Base-by-base conservation (phyloP, 2,113 vertebrate species). In the Erinaceus europaeus region DNA sequence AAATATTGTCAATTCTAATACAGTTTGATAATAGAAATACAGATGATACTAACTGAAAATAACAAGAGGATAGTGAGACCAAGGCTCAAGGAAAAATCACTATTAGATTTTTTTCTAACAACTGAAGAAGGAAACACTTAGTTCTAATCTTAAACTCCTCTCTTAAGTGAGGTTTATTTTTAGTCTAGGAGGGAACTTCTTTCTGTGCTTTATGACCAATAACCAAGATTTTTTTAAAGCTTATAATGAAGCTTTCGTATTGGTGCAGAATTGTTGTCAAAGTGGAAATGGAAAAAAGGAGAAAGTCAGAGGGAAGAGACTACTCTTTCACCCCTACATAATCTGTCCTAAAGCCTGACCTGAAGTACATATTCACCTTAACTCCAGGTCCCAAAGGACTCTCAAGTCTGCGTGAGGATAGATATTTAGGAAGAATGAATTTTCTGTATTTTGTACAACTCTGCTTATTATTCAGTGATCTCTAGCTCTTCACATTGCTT, bases 141-240 rank as follows among this genome's bases (percentile, higher is more conserved):
- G 23, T 62, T 23, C 50, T 44, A 38, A 32, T 84, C 71, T 44
- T 61, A 23, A 76, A 42, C 64, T 72, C 50, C 34, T 52, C 78
- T 34, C 42, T 89, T 44, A 55, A 76, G 38, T 76, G 42, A 71
- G 46, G 40, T 55, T 84, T 71, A 53, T 85, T 89, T 79, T 40
- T 10, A 73, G 36, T 50, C 18, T 40, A 46, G 42, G 42, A 77
- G 62, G 42, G 61, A 68, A 81, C 46, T 21, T 2, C 14, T 75
- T 53, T 75, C 34, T 79, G 14, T 80, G 38, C 53, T 25, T 74
- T 52, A 5, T 71, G 73, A 73, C 44, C 68, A 80, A 68, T 69
- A 84, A 77, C 25, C 62, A 94, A 93, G 50, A 84, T 61, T 32
- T n/a, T 64, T 50, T 50, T 18, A 18, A 6, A 62, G 15, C 34